Conservation (phyloP, 2,113 vertebrate species). For the Balaenoptera acutorostrata region DNA sequence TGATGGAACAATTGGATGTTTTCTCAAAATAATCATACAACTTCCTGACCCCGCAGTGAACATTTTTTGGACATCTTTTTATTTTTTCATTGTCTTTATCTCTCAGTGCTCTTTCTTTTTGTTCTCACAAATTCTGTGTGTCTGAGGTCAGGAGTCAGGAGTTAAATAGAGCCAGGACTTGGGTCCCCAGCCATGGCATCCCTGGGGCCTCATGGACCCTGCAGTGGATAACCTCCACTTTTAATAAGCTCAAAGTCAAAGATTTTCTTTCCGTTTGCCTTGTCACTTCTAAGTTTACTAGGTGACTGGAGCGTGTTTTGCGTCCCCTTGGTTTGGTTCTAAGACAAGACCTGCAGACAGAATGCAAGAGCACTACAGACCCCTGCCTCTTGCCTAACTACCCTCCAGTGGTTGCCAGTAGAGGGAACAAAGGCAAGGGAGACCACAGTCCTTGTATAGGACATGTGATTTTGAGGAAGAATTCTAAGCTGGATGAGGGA, state of each 20-base stretch:
- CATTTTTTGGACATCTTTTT: neutral
- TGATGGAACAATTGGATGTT: neutral
- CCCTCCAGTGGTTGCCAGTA: neutral
- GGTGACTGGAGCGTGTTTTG: neutral
- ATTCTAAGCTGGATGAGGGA: neutral
- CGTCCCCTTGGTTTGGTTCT: neutral
- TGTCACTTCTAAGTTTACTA: neutral
- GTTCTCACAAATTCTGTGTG: neutral
- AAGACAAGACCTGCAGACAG: neutral
- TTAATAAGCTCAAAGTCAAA: neutral
- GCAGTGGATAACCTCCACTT: neutral
- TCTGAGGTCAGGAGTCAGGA: neutral
- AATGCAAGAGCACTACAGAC: neutral
- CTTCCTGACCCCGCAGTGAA: neutral
- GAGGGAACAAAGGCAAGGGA: neutral
- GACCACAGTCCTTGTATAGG: neutral
- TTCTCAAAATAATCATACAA: neutral
- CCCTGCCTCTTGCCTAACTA: fast-evolving
- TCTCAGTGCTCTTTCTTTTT: neutral
- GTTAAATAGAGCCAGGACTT: neutral
- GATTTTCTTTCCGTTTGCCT: neutral
- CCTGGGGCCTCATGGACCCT: neutral
- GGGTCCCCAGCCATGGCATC: neutral
- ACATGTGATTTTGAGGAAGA: neutral
- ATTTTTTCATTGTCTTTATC: neutral